Conservation (phyloP, 2,797 vertebrate genomes). For the Pelochelys cantorii region DNA sequence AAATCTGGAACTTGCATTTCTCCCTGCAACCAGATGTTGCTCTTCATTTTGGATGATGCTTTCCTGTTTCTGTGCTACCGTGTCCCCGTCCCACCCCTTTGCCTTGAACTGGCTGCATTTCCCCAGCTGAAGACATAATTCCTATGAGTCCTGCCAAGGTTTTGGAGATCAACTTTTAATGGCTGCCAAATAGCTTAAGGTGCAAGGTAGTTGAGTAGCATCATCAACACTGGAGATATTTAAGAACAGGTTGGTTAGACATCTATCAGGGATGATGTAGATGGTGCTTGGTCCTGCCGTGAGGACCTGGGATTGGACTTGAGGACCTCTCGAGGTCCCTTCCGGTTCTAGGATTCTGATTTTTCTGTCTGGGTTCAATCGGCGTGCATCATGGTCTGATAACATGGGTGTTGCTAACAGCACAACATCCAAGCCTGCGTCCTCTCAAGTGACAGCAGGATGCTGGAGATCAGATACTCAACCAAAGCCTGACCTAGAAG, state of each 20-base stretch:
- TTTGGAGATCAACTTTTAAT: background rate
- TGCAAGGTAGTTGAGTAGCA: background rate
- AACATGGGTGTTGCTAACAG: too few relatives aligned
- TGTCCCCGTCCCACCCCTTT: background rate
- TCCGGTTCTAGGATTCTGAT: background rate
- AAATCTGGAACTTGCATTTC: background rate
- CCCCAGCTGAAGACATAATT: background rate
- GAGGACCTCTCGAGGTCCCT: too few relatives aligned
- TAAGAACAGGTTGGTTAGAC: too few relatives aligned
- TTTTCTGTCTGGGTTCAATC: background rate
- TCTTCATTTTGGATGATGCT: background rate
- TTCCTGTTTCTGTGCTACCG: background rate
- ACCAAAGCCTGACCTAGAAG: background rate
- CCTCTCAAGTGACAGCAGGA: background rate
- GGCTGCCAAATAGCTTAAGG: background rate
- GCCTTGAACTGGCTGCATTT: background rate
- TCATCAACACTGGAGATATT: too few relatives aligned
- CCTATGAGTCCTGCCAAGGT: rapidly evolving
- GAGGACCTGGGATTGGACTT: too few relatives aligned
- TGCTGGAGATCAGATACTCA: background rate
- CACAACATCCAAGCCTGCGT: too few relatives aligned
- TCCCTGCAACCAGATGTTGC: rapidly evolving
- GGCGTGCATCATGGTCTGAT: background rate
- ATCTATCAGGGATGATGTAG: too few relatives aligned
- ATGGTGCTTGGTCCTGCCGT: too few relatives aligned